Conservation (phyloP, 2,888 invertebrate species). For the Drosophila paramelanica region DNA sequence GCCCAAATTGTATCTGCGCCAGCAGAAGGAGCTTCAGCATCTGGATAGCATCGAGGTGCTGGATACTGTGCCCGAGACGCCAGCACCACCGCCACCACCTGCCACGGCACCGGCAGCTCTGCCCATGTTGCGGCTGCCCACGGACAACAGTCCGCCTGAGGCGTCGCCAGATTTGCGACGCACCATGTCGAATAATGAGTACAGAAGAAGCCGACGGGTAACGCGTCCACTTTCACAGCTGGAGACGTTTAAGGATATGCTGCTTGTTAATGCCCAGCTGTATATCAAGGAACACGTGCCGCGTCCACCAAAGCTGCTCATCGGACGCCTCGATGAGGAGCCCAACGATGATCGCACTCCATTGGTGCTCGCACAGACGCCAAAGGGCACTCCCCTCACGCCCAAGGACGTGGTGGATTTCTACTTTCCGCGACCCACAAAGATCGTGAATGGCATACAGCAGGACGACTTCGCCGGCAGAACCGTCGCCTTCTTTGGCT, state of each 20-base stretch:
- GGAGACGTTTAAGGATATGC: conserved; percentile 84
- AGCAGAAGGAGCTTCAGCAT: conserved; percentile 46
- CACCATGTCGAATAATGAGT: conserved; percentile 58
- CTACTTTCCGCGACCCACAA: conserved; percentile 85
- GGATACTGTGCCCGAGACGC: conserved; percentile 85
- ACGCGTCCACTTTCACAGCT: conserved; percentile 77
- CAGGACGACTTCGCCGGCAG: conserved; percentile 91
- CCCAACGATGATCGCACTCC: conserved; percentile 65
- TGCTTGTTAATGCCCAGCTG: conserved; percentile 87
- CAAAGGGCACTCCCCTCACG: conserved; percentile 58
- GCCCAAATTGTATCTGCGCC: conserved; percentile 43
- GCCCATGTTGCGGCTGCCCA: conserved; percentile 41
- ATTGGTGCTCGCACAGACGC: conserved; percentile 33
- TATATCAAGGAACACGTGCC: conserved; percentile 86
- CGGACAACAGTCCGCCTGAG: conserved; percentile 29
- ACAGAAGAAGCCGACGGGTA: conserved; percentile 45
- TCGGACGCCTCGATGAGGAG: conserved; percentile 85
- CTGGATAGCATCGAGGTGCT: conserved; percentile 69
- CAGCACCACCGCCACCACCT: conserved; percentile 86
- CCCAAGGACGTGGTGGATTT: conserved; percentile 82
- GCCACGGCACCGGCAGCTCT: conserved; percentile 57
- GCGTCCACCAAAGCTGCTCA: conserved; percentile 85
- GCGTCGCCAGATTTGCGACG: conserved; percentile 58
- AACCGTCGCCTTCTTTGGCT: conserved; percentile 90
- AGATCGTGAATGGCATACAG: conserved; percentile 88